A percentile compares a stretch with the other conserved stretches of the same genome.
phyloP scores from a whole-genome alignment of 2,797 vertebrate genomes.

The Jordanella pulchra region DNA sequence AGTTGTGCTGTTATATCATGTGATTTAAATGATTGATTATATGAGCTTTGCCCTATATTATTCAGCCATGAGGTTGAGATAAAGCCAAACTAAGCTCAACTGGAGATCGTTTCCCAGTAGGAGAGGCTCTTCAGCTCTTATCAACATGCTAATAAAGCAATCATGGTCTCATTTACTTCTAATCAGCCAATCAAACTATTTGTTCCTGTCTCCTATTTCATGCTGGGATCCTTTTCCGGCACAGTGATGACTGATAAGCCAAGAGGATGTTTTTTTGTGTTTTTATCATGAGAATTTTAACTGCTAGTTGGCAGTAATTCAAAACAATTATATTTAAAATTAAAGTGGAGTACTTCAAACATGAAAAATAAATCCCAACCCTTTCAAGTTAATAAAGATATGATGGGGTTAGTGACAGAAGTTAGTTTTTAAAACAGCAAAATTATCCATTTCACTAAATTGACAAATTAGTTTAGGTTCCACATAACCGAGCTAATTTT shows the following conservation, averaged over 20 bases:
- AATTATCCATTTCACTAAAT: not conserved
- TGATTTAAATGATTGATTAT: not conserved
- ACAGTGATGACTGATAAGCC: slow-evolving; percentile 40
- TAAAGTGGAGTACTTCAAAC: not conserved
- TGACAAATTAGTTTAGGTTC: not conserved
- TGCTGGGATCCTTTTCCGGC: slow-evolving; percentile 44
- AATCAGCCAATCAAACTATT: slow-evolving; percentile 69
- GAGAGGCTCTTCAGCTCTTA: slow-evolving; percentile 53
- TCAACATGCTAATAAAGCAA: slow-evolving; percentile 68
- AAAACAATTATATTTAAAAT: slow-evolving; percentile 7
- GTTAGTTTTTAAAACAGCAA: not conserved
- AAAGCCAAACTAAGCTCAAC: slow-evolving; percentile 18
- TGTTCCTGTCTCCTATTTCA: slow-evolving; percentile 54
- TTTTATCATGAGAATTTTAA: slow-evolving; percentile 20
- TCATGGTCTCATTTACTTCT: slow-evolving; percentile 58
- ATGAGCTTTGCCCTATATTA: slow-evolving; percentile 13
- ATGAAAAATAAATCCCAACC: not conserved
- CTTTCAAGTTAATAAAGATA: not conserved
- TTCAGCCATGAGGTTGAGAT: slow-evolving; percentile 31
- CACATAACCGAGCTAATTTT: not conserved
- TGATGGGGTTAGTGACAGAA: not conserved
- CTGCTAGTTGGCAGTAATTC: slow-evolving; percentile 3
- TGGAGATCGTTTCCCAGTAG: slow-evolving; percentile 19
- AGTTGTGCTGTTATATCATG: not conserved
- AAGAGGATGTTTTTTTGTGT: slow-evolving; percentile 9